Base-by-base conservation (phyloP, 2,888 invertebrate genomes). In the Perizoma flavofasciatum region DNA sequence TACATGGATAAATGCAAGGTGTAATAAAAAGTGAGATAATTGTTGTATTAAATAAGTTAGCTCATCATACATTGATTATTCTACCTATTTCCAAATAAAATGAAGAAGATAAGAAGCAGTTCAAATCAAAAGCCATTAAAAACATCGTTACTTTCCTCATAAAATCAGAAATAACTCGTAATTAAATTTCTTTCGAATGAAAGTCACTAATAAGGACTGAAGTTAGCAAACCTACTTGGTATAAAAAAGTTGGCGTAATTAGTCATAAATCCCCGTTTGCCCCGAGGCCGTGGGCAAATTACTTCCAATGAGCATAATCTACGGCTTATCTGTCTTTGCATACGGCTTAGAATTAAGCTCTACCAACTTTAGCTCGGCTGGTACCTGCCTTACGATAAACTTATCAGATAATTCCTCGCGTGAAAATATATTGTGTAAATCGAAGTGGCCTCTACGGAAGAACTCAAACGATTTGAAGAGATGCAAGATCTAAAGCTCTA, bases 281-380 rank as follows among this genome's bases (percentile, higher is more conserved):
- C 8, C 9, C 5, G 35, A 59, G 56, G 48, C 65, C 61, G 63
- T 64, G 68, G 48, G 49, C 54, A 63, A 44, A 60, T 60, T 58
- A 62, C 59, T 63, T 66, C 47, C 56, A 32, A 46, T 56, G 51
- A 64, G 53, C 54, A 60, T 51, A 57, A 66, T 68, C 63, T 62
- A 5, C 37, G 46, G 48, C 46, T 68, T 65, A 65, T 66, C 66
- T 58, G 44, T 58, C 52, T 63, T 66, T 65, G 55, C 63, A 61
- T 61, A 58, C 55, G 48, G 57, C 51, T 47, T 5, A 59, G 66
- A 60, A 62, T 63, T 65, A 66, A 68, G 66, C 60, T 66, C 58
- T 59, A 44, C 52, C 44, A 55, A 57, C 59, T 57, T 60, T 49
- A 47, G 58, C 34, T 45, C 6, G 55, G 49, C 51, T 55, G 45